Evolutionary conservation across 1,140 invertebrate species (phyloP), one percentile per base, ranked within the genome.

Genomic region (Campodea augens): DNA sequence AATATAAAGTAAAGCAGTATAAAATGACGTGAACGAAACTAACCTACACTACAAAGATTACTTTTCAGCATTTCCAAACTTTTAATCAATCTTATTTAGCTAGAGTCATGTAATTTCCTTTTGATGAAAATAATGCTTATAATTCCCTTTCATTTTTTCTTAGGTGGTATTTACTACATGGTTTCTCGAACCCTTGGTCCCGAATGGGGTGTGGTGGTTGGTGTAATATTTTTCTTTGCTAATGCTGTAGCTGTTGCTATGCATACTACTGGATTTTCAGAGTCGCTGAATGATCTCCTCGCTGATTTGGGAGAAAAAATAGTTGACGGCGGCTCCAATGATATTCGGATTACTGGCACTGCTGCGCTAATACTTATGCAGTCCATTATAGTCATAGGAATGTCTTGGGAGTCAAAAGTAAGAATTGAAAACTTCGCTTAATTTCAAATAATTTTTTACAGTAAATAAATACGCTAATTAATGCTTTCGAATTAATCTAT

Each of bases 251-350:
- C 67, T 22, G 70, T 73, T 10, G 70, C 75, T n/a, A 74, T 77
- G 68, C 75, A 78, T 58, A 67, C 75, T 2, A 71, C 77, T 13
- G 75, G 76, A 13, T 77, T 77, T 56, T 69, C 71, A n/a, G 75
- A 78, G 55, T 70, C 72, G n/a, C 57, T 76, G 2, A 56, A 55
- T 46, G 56, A 57, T 50, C 46, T 55, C 23, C 44, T 59, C 5
- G 50, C 55, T 52, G 47, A 48, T 12, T 44, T 55, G 29, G 43
- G 51, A 45, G 44, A 54, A 1, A 54, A 53, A 37, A 57, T 62
- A 18, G 45, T 60, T 4, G 62, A 63, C 44, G 60, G 61, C 42
- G 60, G 49, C 3, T 41, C 57, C 12, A 66, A 67, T 44, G 64
- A 67, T 43, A 62, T 61, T 25, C 53, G 64, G 18, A 51, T 67